Evolutionary conservation across 2,888 invertebrate genomes (phyloP).

Genomic region (Lacanobia oleracea): DNA sequence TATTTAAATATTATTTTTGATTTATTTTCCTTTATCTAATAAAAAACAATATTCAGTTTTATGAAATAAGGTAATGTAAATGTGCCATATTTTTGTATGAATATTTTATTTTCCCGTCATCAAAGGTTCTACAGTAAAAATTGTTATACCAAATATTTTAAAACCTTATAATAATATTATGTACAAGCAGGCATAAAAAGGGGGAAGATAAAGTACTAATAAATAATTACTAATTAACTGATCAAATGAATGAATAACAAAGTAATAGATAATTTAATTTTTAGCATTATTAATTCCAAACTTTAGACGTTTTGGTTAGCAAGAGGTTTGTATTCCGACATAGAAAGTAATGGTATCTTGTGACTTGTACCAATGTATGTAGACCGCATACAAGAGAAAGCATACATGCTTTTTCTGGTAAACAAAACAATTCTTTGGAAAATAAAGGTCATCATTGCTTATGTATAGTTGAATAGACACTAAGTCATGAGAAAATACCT

Average conservation of each 20-base stretch:
- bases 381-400: not conserved
- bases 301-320: not conserved
- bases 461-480: not conserved
- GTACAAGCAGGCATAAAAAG: not conserved
- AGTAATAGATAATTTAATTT: not conserved
- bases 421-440: not conserved
- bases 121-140: too few relatives aligned
- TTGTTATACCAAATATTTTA: too few relatives aligned
- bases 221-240: too few relatives aligned
- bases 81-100: too few relatives aligned
- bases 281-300: not conserved
- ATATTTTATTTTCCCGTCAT: too few relatives aligned
- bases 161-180: not conserved
- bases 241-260: not conserved
- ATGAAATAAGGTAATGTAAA: too few relatives aligned
- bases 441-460: not conserved
- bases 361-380: not conserved
- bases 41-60: too few relatives aligned
- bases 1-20: too few relatives aligned
- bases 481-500: not conserved
- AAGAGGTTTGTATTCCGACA: not conserved
- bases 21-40: too few relatives aligned
- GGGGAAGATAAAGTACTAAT: not conserved
- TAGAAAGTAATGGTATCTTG: not conserved
- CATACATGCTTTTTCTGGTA: not conserved